Evolutionary conservation across 2,888 invertebrate genomes (phyloP).

Genomic region (Subacronicta megacephala): DNA sequence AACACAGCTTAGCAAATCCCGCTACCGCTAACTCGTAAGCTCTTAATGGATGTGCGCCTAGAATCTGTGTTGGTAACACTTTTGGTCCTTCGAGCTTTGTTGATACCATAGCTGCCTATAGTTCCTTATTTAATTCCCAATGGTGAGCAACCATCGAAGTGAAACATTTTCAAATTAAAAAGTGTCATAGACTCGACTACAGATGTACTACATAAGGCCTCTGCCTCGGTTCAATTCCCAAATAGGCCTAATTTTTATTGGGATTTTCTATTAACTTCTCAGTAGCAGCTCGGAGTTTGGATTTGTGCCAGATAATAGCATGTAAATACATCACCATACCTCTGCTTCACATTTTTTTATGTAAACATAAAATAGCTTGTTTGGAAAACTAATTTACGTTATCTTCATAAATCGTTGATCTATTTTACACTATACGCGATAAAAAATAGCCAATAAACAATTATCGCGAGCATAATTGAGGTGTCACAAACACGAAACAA

Average conservation of each 20-base stretch:
- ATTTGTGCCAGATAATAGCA: too few species aligned
- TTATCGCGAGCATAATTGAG: conserved; percentile 5
- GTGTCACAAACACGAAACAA: conserved; percentile 15
- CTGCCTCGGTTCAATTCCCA: too few species aligned
- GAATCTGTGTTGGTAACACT: conserved; percentile 5
- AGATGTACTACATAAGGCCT: too few species aligned
- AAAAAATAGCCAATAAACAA: conserved; percentile 9
- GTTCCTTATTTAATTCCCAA: neutral
- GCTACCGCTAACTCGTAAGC: conserved; percentile 22
- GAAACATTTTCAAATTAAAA: too few species aligned
- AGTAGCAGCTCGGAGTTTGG: too few species aligned
- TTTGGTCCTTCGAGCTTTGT: neutral
- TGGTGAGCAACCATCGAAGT: too few species aligned
- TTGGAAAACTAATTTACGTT: conserved; percentile 3
- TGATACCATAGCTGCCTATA: neutral
- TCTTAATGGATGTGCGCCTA: conserved; percentile 29
- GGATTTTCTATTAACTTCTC: too few species aligned
- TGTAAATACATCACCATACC: too few species aligned
- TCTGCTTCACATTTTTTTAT: neutral
- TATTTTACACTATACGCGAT: conserved; percentile 6
- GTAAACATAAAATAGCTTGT: neutral
- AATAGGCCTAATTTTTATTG: too few species aligned
- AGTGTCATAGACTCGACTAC: too few species aligned
- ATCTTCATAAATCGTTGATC: conserved; percentile 3
- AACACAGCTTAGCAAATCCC: conserved; percentile 18